Evolutionary conservation across 2,888 invertebrate genomes (phyloP).

Genomic region (Cheilosia grossa): DNA sequence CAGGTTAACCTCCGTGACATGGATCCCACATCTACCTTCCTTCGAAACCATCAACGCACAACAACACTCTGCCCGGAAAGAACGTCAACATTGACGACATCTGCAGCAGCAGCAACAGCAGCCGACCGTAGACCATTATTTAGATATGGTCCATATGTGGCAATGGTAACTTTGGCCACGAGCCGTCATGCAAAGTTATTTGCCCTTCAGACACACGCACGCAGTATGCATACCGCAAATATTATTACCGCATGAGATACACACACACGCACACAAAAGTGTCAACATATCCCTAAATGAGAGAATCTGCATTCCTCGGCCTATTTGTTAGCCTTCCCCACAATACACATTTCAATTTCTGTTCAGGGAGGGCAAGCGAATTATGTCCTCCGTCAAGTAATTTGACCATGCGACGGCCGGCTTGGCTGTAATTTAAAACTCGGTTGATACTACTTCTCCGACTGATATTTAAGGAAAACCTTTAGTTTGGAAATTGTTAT

Average conservation of each 20-base stretch:
- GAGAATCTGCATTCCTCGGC: conserved; percentile 34
- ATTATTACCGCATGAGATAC: conserved; percentile 72
- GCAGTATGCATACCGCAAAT: conserved; percentile 63
- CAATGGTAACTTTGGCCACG: conserved; percentile 71
- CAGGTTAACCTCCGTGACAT: conserved; percentile 69
- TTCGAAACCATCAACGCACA: conserved; percentile 53
- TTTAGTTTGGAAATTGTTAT: conserved; percentile 55
- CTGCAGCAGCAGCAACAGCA: conserved; percentile 50
- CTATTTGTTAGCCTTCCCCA: conserved; percentile 25
- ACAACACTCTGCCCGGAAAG: conserved; percentile 15
- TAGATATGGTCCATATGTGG: conserved; percentile 70
- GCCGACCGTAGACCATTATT: conserved; percentile 62
- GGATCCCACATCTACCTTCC: conserved; percentile 59
- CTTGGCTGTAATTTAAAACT: conserved; percentile 68
- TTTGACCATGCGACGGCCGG: conserved; percentile 65
- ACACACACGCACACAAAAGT: conserved; percentile 70
- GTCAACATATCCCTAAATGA: conserved; percentile 73
- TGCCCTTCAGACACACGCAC: conserved; percentile 61
- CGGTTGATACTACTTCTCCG: conserved; percentile 21
- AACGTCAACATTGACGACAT: conserved; percentile 66
- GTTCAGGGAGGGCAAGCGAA: background rate
- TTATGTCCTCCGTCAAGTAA: conserved; percentile 53
- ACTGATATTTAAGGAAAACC: conserved; percentile 63
- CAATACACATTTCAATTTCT: conserved; percentile 63
- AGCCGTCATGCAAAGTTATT: conserved; percentile 72